These are phyloP conservation scores for Moxostoma hubbsi DNA, from an alignment of 2,797 vertebrate species.

Conservation along the genomic window DNA sequence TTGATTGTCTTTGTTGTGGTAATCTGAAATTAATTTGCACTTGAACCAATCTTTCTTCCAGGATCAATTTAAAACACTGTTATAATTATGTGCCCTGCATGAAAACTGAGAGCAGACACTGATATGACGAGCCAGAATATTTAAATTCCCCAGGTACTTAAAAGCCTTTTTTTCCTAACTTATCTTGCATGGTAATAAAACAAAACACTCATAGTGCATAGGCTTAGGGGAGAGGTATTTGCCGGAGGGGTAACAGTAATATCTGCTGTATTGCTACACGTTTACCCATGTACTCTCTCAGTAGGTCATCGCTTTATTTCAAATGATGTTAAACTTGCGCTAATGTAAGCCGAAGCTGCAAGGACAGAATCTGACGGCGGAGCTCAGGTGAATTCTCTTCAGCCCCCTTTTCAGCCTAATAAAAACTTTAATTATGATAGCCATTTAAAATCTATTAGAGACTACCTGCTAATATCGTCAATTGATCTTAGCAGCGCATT, in stretches of 20 bases:
- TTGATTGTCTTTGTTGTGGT: constrained; percentile 98
- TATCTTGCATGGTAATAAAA: constrained; percentile 96
- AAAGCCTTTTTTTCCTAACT: constrained; percentile 80
- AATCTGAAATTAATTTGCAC: constrained; percentile 99
- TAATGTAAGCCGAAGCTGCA: constrained; percentile 83
- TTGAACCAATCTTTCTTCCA: constrained; percentile 99
- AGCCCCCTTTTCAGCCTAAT: constrained; percentile 30
- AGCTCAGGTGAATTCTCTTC: constrained; percentile 68
- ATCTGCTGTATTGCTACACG: constrained; percentile 88
- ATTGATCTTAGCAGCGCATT: constrained; percentile 80
- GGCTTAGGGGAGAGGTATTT: constrained; percentile 92
- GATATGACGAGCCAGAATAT: constrained; percentile 89
- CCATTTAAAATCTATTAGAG: constrained; percentile 79
- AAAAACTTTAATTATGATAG: constrained; percentile 72
- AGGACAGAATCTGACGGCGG: constrained; percentile 47
- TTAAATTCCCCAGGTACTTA: constrained; percentile 94
- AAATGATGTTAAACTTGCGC: constrained; percentile 87
- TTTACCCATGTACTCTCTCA: constrained; percentile 87
- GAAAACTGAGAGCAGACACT: constrained; percentile 90
- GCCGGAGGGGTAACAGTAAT: constrained; percentile 96
- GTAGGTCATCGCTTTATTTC: constrained; percentile 87
- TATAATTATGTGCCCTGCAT: constrained; percentile 92
- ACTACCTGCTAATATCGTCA: constrained; percentile 81
- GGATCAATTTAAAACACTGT: constrained; percentile 93
- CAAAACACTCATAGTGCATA: constrained; percentile 89